Conservation (phyloP, 2,797 vertebrate species). For the Poeciliopsis turneri region DNA sequence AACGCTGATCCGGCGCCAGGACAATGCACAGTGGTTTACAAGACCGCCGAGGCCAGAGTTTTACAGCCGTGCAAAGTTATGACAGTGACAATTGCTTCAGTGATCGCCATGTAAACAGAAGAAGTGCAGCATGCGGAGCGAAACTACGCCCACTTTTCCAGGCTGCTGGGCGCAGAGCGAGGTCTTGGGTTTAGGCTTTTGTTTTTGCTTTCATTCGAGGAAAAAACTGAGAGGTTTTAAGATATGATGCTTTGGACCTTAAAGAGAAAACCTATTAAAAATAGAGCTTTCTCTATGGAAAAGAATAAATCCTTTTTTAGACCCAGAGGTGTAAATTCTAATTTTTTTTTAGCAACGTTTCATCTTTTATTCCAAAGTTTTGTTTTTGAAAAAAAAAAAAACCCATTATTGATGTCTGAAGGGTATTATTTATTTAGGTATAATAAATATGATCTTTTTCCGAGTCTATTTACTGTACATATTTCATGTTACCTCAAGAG, state of each 20-base stretch:
- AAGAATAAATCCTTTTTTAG: not conserved
- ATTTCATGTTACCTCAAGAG: not conserved
- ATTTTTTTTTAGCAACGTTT: not conserved
- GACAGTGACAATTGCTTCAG: not conserved
- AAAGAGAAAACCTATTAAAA: not conserved
- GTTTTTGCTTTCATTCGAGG: not conserved
- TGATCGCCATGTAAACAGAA: not conserved
- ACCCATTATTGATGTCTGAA: too few relatives aligned
- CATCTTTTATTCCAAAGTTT: not conserved
- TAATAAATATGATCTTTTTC: not conserved
- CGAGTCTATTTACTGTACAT: not conserved
- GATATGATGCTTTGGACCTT: not conserved
- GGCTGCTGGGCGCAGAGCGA: not conserved
- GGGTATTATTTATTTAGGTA: not conserved
- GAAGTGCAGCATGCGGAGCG: not conserved
- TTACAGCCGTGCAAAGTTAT: constrained; percentile 23
- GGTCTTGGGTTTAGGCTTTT: not conserved
- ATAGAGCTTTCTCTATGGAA: not conserved
- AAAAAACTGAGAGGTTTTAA: not conserved
- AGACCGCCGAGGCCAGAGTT: not conserved
- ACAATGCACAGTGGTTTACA: not conserved
- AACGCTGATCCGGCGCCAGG: constrained; percentile 9
- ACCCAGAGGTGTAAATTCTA: not conserved
- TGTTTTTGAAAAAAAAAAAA: not conserved
- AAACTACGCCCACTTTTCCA: not conserved